Evolutionary conservation across 2,113 vertebrate genomes (phyloP).

Genomic region (Channa maculata): DNA sequence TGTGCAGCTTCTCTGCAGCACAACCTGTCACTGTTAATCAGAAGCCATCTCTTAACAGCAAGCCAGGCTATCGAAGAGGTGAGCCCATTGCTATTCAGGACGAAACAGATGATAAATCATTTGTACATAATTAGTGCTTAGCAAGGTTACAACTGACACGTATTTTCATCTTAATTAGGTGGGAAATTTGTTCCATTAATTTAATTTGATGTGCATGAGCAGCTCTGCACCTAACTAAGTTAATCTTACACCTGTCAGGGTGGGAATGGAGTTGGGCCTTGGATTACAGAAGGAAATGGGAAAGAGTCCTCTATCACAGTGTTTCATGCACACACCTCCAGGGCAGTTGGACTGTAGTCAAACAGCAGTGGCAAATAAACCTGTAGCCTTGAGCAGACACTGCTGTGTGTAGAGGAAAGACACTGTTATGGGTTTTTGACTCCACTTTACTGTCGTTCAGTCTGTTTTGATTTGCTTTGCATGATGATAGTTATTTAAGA

Average conservation of each 20-base stretch:
- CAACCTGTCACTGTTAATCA: slow-evolving; percentile 96
- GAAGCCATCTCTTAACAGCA: slow-evolving; percentile 91
- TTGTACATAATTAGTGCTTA: slow-evolving; percentile 98
- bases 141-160: slow-evolving; percentile 98
- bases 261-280: slow-evolving; percentile 57
- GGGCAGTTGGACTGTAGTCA: neutral
- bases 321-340: slow-evolving; percentile 2
- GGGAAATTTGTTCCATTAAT: slow-evolving; percentile 99
- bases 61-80: slow-evolving; percentile 91
- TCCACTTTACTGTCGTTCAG: neutral
- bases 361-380: neutral
- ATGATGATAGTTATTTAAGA: neutral
- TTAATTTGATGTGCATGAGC: slow-evolving; percentile 96
- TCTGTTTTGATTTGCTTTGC: neutral
- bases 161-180: slow-evolving; percentile 99
- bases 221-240: slow-evolving; percentile 92
- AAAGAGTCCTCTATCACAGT: slow-evolving; percentile 44
- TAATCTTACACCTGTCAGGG: slow-evolving; percentile 97
- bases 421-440: neutral
- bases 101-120: slow-evolving; percentile 98
- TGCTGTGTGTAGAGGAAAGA: neutral
- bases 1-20: slow-evolving; percentile 84
- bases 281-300: slow-evolving; percentile 32
- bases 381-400: neutral
- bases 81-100: slow-evolving; percentile 93